Base-by-base conservation (phyloP, 2,113 vertebrate species). In the Calcarius ornatus region DNA sequence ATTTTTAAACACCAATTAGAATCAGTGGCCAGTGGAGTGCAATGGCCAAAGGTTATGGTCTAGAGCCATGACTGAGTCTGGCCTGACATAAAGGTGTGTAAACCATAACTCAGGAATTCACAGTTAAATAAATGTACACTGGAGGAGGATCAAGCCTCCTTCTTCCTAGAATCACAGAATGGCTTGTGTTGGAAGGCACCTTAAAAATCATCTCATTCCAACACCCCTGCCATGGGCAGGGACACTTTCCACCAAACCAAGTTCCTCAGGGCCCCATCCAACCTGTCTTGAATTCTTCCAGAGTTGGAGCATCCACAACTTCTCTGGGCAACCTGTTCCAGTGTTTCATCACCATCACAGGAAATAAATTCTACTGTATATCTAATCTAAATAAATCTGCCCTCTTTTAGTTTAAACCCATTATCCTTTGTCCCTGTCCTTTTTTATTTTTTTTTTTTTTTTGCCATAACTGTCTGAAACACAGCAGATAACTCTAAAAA, bases 201-300 rank as follows among this genome's bases (percentile, higher is more conserved):
- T 54, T 40, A 61, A 54, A 76, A 42, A 54, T 48, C 9, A 42
- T 11, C 3, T 27, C 4, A 4, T 31, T 69, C 63, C 47, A 54
- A 15, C 5, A 6, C 1, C 3, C 5, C 14, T 53, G 20, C 17
- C 17, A 12, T 9, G 12, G n/a, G 13, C 13, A 47, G 54, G 38
- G 30, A 35, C 30, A 76, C n/a, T 17, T 75, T 25, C 16, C 45
- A 38, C 47, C 10, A 69, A 18, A 61, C 14, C 25, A 61, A 17
- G 11, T 22, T 40, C 2, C 6, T 54, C 47, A 35, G 25, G 45
- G 9, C 3, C 30, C 40, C 54, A 40, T 48, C 30, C n/a, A 61
- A 23, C 15, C 25, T 23, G 10, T 23, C 63, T 35, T 54, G 40
- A 47, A 33, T 53, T 54, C 40, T 61, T 76, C 21, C 25, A 37